Evolutionary conservation across 2,113 vertebrate species (phyloP).

Genomic region (Alosa alosa): DNA sequence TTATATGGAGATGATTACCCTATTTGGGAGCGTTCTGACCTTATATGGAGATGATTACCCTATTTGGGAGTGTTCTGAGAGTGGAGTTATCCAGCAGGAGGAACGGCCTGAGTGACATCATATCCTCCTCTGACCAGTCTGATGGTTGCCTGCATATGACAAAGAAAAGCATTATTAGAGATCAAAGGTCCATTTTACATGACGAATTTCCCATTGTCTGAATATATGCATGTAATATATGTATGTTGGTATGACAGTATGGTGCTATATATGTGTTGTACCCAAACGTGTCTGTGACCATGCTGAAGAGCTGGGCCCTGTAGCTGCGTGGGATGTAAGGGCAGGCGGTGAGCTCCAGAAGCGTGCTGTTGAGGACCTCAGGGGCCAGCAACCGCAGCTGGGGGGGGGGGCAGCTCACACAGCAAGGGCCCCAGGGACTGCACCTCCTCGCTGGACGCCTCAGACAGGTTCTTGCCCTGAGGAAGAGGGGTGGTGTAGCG

Average conservation of each 20-base stretch:
- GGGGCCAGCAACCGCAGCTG: constrained; percentile 52
- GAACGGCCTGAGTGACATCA: constrained; percentile 57
- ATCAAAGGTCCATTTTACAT: not conserved
- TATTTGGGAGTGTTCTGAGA: constrained; percentile 51
- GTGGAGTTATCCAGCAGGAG: constrained; percentile 53
- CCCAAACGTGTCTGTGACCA: constrained; percentile 61
- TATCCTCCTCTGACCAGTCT: constrained; percentile 56
- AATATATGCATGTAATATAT: not conserved
- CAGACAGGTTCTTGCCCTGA: constrained; percentile 56
- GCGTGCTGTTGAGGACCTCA: constrained; percentile 45
- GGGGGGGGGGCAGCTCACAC: constrained; percentile 61
- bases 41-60: constrained; percentile 46
- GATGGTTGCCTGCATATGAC: constrained; percentile 56
- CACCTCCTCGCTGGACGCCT: constrained; percentile 47
- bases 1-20: no score
- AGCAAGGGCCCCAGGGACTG: constrained; percentile 54
- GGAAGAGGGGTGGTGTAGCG: not conserved
- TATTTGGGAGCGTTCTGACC: not conserved
- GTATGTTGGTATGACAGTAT: not conserved
- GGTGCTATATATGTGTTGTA: constrained; percentile 32
- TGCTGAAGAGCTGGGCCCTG: constrained; percentile 46
- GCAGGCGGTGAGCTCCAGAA: constrained; percentile 58
- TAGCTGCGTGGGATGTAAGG: constrained; percentile 47
- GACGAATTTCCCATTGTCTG: not conserved
- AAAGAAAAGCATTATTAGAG: constrained; percentile 11